These are phyloP conservation scores for Pollenia griseotomentosa DNA, from an alignment of 2,888 invertebrate species.

Conservation along the genomic window DNA sequence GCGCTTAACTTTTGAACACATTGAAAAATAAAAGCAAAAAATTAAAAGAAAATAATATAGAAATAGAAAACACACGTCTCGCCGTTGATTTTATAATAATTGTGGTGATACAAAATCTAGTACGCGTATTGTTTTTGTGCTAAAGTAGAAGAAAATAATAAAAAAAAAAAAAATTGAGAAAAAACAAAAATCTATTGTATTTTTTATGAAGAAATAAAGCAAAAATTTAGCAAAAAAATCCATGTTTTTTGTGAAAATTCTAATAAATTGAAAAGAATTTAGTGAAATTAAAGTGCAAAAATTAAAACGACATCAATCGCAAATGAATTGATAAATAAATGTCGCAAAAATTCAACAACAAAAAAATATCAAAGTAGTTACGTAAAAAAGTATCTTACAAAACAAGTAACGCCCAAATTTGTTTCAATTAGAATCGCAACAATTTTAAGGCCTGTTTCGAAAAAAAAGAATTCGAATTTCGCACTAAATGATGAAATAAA, in stretches of 20 bases:
- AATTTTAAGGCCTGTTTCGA: conserved; percentile 45
- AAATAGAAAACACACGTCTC: conserved; percentile 58
- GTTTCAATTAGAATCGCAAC: conserved; percentile 58
- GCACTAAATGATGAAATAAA: conserved; percentile 6
- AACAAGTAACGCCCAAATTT: conserved; percentile 76
- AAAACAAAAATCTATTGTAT: conserved; percentile 50
- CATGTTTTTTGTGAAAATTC: conserved; percentile 45
- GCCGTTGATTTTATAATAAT: conserved; percentile 63
- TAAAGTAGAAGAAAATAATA: conserved; percentile 30
- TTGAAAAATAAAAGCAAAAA: conserved; percentile 54
- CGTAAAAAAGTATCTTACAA: conserved; percentile 77
- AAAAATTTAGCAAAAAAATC: conserved; percentile 30
- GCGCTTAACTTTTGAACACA: conserved; percentile 62
- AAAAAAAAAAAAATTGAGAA: conserved; percentile 25
- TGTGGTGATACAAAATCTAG: conserved; percentile 49
- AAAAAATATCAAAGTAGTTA: conserved; percentile 75
- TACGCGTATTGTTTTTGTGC: conserved; percentile 60
- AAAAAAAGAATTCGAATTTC: conserved; percentile 1
- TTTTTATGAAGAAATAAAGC: conserved; percentile 42
- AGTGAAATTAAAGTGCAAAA: conserved; percentile 26
- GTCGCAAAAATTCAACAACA: conserved; percentile 53
- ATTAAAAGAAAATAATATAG: conserved; percentile 43
- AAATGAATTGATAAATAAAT: conserved; percentile 48
- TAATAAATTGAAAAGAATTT: conserved; percentile 18
- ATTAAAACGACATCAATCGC: conserved; percentile 42